Base-by-base conservation (phyloP, 2,797 vertebrate species). In the Darevskia mixta region DNA sequence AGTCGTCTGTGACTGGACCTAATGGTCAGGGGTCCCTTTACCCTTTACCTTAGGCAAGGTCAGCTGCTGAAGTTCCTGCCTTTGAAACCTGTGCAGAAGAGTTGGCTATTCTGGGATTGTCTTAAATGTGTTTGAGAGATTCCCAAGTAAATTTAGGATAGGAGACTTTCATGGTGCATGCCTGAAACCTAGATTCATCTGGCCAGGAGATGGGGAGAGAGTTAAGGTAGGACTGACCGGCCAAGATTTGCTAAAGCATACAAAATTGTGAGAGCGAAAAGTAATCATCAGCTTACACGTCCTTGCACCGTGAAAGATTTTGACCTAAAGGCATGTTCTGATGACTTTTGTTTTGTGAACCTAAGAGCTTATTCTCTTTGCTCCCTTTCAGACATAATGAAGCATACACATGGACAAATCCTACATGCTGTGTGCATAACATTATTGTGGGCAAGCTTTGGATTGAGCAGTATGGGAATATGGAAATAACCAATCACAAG, bases 401-500 rank as follows among this genome's bases (percentile, higher is more conserved):
- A 96, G 98, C 98, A 3, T 99, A 99, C 94, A 99, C 99, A 0
- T 99, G 99, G 99, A 99, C 98, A 91, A 99, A 99, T 91, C 99
- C 99, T 86, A 99, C 98, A 0, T 99, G 99, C 94, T 99, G 99
- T 73, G 98, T 99, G 82, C 99, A 99, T 95, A 99, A 99, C 91
- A 98, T 99, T 87, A 99, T 99, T 1, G 98, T 99, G 77, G 99
- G 99, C 25, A 98, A 99, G 94, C 98, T 99, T 87, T 99, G 99
- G 99, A 99, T 99, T 13, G 99, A 99, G 94, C 99, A 99, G 93
- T 99, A 99, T 3, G 99, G 99, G 95, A 99, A 96, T 0, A 97
- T 99, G 96, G 99, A 99, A 96, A 98, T 99, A 95, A 97, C 98
- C 85, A 99, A 99, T 96, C 98, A 99, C 96, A 99, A 98, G 99